phyloP scores from a whole-genome alignment of 2,797 vertebrate genomes.

The Sarcophilus harrisii region DNA sequence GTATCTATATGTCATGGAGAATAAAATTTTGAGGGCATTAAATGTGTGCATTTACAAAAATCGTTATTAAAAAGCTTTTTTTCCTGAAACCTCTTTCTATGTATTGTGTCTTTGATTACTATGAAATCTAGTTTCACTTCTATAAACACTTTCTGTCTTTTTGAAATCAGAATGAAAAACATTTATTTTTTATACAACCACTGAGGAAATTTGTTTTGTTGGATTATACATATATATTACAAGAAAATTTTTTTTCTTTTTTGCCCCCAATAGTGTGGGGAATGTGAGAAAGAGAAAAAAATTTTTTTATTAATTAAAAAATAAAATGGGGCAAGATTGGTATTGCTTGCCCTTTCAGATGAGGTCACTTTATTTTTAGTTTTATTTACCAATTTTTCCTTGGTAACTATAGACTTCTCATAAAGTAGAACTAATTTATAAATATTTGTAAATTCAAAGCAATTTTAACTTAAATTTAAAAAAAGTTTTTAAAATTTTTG shows the following conservation, averaged over 20 bases:
- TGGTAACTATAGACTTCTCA: not conserved
- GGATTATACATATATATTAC: too few relatives aligned
- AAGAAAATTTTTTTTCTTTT: not conserved
- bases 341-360: not conserved
- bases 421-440: not conserved
- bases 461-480: too few relatives aligned
- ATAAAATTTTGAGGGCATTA: not conserved
- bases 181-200: not conserved
- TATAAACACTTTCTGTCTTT: not conserved
- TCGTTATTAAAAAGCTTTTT: not conserved
- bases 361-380: not conserved
- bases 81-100: not conserved
- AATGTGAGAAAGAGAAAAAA: not conserved
- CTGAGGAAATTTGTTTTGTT: not conserved
- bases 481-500: too few relatives aligned
- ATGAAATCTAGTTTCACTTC: not conserved
- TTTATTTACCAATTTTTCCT: not conserved
- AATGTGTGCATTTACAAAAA: not conserved
- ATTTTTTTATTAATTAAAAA: not conserved
- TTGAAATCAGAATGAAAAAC: not conserved
- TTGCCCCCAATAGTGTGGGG: not conserved
- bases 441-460: not conserved
- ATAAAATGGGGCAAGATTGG: not conserved
- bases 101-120: not conserved
- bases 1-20: not conserved